Percentiles rank a stretch among this genome's conserved stretches.
phyloP scores from a whole-genome alignment of 1,140 invertebrate genomes.

The Drosophila mayri region DNA sequence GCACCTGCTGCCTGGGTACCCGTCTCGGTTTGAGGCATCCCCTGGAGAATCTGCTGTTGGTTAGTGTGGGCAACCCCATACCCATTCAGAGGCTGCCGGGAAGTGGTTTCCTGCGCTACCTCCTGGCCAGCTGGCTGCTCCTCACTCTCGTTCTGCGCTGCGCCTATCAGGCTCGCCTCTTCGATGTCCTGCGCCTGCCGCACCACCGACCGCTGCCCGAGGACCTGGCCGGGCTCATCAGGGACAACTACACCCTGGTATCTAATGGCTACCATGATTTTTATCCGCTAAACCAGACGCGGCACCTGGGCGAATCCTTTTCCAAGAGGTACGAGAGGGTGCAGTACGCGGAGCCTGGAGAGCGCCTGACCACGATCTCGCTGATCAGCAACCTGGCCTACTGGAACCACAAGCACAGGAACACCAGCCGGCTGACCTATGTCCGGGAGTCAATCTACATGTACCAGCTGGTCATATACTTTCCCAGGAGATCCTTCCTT shows the following conservation, averaged over 20 bases:
- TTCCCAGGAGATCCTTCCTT: conserved; percentile 40
- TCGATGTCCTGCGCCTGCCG: conserved; percentile 51
- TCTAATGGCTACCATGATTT: conserved; percentile 59
- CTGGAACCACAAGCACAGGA: conserved; percentile 42
- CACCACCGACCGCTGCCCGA: conserved; percentile 33
- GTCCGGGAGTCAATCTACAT: conserved; percentile 62
- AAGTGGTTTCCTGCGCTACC: conserved; percentile 22
- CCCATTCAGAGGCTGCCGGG: conserved; percentile 21
- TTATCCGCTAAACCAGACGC: conserved; percentile 46
- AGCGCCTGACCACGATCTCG: conserved; percentile 50
- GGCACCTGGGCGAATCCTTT: conserved; percentile 20
- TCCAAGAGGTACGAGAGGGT: conserved; percentile 25
- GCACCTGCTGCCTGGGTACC: conserved; percentile 9
- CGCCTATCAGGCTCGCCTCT: conserved; percentile 69
- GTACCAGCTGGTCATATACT: conserved; percentile 68
- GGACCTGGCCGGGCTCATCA: conserved; percentile 31
- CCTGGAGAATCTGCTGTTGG: conserved; percentile 39
- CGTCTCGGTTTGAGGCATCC: conserved; percentile 19
- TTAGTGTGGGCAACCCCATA: conserved; percentile 48
- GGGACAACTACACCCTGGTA: conserved; percentile 60
- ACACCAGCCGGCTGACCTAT: conserved; percentile 23
- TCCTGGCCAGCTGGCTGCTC: conserved; percentile 57
- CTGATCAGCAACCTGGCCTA: conserved; percentile 60
- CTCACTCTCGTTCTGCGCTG: conserved; percentile 59
- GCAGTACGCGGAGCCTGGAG: not conserved